These are phyloP conservation scores for Grallaria varia DNA, from an alignment of 2,113 vertebrate species.

Conservation along the genomic window DNA sequence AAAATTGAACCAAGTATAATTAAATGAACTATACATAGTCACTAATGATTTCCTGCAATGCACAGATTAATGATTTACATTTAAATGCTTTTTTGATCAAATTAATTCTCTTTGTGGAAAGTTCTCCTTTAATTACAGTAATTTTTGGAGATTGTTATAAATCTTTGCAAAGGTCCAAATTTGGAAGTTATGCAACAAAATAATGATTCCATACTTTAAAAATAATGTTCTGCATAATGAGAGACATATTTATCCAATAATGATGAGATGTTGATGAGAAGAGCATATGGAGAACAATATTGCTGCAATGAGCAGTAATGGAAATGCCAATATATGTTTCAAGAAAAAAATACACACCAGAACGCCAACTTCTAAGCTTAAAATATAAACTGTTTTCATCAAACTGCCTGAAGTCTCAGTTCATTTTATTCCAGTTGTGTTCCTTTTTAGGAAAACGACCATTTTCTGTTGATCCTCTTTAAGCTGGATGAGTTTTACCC, in stretches of 20 bases:
- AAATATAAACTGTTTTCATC: constrained; percentile 14
- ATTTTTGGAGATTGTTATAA: constrained; percentile 2
- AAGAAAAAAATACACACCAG: not conserved
- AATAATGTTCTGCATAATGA: constrained; percentile 16
- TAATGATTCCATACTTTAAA: constrained; percentile 20
- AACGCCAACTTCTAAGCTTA: not conserved
- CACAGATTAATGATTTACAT: not conserved
- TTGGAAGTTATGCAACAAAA: constrained; percentile 31
- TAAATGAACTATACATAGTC: constrained; percentile 30
- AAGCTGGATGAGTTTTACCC: not conserved
- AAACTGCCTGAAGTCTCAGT: not conserved
- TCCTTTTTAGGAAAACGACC: fast-evolving
- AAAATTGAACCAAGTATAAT: constrained; percentile 25
- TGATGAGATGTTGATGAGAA: not conserved
- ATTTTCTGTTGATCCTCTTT: not conserved
- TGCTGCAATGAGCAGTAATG: not conserved
- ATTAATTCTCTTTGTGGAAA: constrained; percentile 22
- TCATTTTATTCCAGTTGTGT: not conserved
- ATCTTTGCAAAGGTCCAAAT: constrained; percentile 8
- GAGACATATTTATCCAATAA: constrained; percentile 35
- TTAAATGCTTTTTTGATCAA: constrained; percentile 27
- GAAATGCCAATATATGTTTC: not conserved
- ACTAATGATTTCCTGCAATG: constrained; percentile 20
- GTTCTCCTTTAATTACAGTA: constrained; percentile 18
- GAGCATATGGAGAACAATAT: constrained; percentile 26